Base-by-base conservation (phyloP, 2,888 invertebrate genomes). In the Melipona bicolor region DNA sequence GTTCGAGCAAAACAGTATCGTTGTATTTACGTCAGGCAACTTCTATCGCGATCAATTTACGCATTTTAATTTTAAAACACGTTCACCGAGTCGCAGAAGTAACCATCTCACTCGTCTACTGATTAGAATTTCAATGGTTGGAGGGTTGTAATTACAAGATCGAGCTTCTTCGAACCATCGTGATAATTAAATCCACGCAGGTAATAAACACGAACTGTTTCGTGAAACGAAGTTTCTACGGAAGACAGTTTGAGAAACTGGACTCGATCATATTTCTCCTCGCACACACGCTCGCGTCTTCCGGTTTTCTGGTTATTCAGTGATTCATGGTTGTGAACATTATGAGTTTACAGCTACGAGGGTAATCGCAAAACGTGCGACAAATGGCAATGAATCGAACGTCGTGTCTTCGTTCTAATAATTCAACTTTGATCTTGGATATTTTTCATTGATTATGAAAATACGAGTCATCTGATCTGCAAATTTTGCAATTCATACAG, bases 181-280 rank as follows among this genome's bases (percentile, higher is more conserved):
- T 24, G 67, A 81, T 59, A 72, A 79, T 68, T 69, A 59, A 32
- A n/a, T 50, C 36, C 49, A 21, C 54, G 27, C 62, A 32, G 19
- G 32, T 21, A 65, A 56, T 82, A 81, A 82, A 67, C 83, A 54
- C 32, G 52, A 75, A 71, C 49, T 49, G 70, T 82, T 70, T 82
- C 75, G 75, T 32, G 75, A 82, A 81, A 67, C 54, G 56, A 67
- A 65, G 82, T 70, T 69, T 67, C 75, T 65, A 27, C 70, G 59
- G 70, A 81, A 52, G 64, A 70, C 59, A 75, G 52, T 75, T 70
- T 19, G 65, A 82, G 82, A 74, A 70, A 71, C 75, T 75, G 32
- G 49, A 67, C 65, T 61, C 4, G 65, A 82, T 82, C 65, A 32
- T 82, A 75, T 71, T 65, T 82, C 83, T 59, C n/a, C 50, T n/a